phyloP scores from a whole-genome alignment of 2,888 invertebrate genomes.

The Calliopum simillimum region DNA sequence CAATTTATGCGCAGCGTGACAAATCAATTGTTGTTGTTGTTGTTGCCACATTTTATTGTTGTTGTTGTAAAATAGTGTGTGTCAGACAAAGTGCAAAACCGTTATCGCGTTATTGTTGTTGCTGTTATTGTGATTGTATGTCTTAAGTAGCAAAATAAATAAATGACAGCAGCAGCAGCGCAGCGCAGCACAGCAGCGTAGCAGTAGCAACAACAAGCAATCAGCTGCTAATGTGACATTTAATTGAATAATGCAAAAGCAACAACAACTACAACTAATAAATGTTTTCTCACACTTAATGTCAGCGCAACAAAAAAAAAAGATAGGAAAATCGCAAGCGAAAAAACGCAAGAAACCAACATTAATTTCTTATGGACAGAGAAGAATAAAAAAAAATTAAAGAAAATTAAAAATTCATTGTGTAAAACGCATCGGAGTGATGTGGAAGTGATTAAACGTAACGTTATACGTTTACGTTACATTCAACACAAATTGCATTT shows the following conservation, averaged over 20 bases:
- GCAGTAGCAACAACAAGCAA: background rate
- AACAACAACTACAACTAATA: background rate
- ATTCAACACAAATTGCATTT: no score
- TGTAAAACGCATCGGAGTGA: slow-evolving; percentile 15
- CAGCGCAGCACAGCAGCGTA: background rate
- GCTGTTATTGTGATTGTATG: no score
- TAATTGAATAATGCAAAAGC: background rate
- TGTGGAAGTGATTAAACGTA: slow-evolving; percentile 12
- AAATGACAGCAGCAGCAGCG: background rate
- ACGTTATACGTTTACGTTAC: slow-evolving; percentile 4
- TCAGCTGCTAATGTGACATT: slow-evolving; percentile 2
- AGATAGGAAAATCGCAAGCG: background rate
- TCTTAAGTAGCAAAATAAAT: background rate
- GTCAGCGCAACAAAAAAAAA: background rate
- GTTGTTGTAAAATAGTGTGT: slow-evolving; percentile 3
- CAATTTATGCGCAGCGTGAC: slow-evolving; percentile 63
- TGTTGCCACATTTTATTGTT: background rate
- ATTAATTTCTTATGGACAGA: background rate
- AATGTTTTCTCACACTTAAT: slow-evolving; percentile 19
- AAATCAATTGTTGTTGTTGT: slow-evolving; percentile 46
- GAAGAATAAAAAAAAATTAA: background rate
- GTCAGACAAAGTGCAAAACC: background rate
- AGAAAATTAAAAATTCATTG: background rate
- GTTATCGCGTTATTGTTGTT: slow-evolving; percentile 12
- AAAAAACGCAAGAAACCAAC: background rate